Percentiles rank a stretch among this genome's conserved stretches.
Evolutionary conservation across 1,140 invertebrate genomes (phyloP).

Genomic region (Macrobrachium nipponense): DNA sequence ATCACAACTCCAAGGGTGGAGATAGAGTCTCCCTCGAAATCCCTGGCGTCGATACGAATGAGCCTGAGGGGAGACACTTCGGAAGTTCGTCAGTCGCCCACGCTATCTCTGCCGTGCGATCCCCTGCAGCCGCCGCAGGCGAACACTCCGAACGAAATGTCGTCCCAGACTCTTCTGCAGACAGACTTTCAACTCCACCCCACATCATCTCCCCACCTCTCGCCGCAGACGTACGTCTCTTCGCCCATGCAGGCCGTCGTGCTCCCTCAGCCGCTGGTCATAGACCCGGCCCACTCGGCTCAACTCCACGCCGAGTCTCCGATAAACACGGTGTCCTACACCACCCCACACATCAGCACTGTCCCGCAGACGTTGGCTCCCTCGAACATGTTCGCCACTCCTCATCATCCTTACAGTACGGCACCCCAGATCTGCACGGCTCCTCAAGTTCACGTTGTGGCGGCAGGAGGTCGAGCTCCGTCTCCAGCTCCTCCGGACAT

Average conservation of each 20-base stretch:
- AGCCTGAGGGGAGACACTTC: conserved; percentile 21
- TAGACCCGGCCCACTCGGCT: neutral
- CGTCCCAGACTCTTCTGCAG: conserved; percentile 11
- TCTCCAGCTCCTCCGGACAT: too few relatives aligned
- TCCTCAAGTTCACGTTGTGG: too few relatives aligned
- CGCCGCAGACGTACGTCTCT: neutral
- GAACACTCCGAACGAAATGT: conserved; percentile 1
- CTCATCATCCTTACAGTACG: too few relatives aligned
- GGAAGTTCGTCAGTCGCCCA: neutral
- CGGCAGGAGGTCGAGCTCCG: too few relatives aligned
- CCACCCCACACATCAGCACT: too few relatives aligned
- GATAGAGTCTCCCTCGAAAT: conserved; percentile 40
- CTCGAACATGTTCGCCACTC: too few relatives aligned
- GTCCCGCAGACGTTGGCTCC: too few relatives aligned
- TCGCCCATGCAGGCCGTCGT: neutral
- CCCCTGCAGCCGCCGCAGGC: neutral
- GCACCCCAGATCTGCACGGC: too few relatives aligned
- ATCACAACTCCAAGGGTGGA: conserved; percentile 39
- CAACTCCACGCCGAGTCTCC: neutral
- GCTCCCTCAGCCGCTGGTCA: conserved; percentile 12
- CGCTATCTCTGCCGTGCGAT: conserved; percentile 4
- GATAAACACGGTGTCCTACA: too few relatives aligned
- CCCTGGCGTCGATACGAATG: neutral
- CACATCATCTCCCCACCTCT: neutral
- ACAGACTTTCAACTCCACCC: neutral